Evolutionary conservation across 92 coral and sea anemone species (phyloP).

Genomic region (Phenganax subtilis): DNA sequence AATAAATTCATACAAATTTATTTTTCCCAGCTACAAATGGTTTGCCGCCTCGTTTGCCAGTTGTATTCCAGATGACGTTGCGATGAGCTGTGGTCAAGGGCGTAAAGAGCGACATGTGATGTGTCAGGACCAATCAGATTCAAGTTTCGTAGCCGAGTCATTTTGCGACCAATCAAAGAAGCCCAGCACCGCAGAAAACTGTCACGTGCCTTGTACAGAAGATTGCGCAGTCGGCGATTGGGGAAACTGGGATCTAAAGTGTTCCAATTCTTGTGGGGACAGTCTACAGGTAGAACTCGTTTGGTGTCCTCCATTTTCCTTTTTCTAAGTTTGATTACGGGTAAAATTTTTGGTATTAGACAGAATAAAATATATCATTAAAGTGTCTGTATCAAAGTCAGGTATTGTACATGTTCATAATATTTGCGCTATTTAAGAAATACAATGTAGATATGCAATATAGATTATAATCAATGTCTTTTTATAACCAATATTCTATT

Average conservation of each 20-base stretch:
- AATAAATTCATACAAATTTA: no score
- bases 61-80: constrained; percentile 1
- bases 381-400: no score
- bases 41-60: constrained; percentile 8
- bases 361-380: no score
- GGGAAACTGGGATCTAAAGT: constrained; percentile 7
- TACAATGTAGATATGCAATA: no score
- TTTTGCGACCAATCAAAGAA: constrained; percentile 8
- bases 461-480: no score
- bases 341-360: no score
- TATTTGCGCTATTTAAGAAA: no score
- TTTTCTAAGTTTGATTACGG: no score
- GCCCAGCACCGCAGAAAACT: constrained; percentile 7
- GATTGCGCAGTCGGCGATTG: constrained; percentile 24
- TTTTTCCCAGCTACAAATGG: constrained; percentile 32
- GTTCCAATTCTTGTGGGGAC: constrained; percentile 15
- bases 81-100: constrained; percentile 8
- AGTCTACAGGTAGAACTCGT: background rate
- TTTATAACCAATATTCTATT: no score
- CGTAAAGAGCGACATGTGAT: constrained; percentile 6
- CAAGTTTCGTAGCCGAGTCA: background rate
- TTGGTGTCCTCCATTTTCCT: no score
- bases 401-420: no score
- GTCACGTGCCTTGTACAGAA: background rate
- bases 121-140: constrained; percentile 20